Conservation (phyloP, 2,113 vertebrate genomes). For the Cynoglossus semilaevis region DNA sequence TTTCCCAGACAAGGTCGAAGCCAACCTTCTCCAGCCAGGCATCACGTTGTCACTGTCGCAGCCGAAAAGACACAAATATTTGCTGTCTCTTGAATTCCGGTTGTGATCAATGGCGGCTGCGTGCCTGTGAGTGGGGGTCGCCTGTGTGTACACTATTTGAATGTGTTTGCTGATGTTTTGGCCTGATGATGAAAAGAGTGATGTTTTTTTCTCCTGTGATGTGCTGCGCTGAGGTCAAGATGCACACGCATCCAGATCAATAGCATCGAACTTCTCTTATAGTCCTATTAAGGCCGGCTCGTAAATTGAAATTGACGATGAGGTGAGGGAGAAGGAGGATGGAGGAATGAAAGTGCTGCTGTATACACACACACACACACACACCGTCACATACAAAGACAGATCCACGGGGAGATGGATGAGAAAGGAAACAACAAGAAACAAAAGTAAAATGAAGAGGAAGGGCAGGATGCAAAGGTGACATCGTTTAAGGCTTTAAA, state of each 20-base stretch:
- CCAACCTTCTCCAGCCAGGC: slow-evolving; percentile 21
- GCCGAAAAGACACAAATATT: slow-evolving; percentile 61
- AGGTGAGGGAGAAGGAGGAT: slow-evolving; percentile 15
- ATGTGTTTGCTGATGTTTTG: slow-evolving; percentile 42
- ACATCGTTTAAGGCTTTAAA: slow-evolving; percentile 21
- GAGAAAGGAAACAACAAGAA: slow-evolving; percentile 18
- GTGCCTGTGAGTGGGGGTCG: slow-evolving; percentile 10
- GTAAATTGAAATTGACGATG: slow-evolving; percentile 75
- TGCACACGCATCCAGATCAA: slow-evolving; percentile 67
- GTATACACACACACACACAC: slow-evolving; percentile 4
- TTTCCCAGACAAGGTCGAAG: slow-evolving; percentile 42
- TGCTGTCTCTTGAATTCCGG: slow-evolving; percentile 53
- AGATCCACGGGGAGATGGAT: slow-evolving; percentile 20
- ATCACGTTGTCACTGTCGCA: slow-evolving; percentile 28
- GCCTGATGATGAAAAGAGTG: slow-evolving; percentile 63
- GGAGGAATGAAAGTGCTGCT: slow-evolving; percentile 11
- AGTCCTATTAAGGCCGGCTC: slow-evolving; percentile 69
- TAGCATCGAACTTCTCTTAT: slow-evolving; percentile 71
- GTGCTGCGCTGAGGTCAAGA: slow-evolving; percentile 59
- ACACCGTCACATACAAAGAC: slow-evolving; percentile 22
- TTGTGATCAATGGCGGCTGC: slow-evolving; percentile 60
- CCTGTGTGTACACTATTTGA: slow-evolving; percentile 22
- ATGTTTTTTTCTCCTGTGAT: slow-evolving; percentile 44
- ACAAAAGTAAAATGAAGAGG: slow-evolving; percentile 27
- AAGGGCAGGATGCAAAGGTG: slow-evolving; percentile 25